Evolutionary conservation across 2,888 invertebrate species (phyloP), one percentile per base, ranked within the genome.

Genomic region (Dione juno): DNA sequence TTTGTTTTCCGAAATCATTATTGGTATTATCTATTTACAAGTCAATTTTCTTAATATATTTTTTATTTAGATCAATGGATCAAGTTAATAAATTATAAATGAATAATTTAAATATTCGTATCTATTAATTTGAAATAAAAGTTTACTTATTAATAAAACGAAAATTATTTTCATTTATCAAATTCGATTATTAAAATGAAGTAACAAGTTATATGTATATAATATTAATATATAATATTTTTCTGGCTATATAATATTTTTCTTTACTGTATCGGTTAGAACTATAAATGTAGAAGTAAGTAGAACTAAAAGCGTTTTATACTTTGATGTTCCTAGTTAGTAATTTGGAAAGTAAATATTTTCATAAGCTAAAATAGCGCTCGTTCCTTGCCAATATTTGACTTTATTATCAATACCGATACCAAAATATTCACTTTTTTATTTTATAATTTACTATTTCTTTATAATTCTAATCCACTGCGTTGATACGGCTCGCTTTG

Each of bases 241-340:
- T 16, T 57, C 16, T 5, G n/a, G 16, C 11, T 3, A 13, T 37
- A 57, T 9, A 37, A 57, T 57, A 16, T 16, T 37, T 28, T 57
- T 37, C 11, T 40, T 37, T 0, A 16, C 9, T 37, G 37, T 40
- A 40, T 37, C 16, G 16, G 10, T 16, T n/a, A 35, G 37, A 54
- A 37, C 35, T n/a, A 54, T 54, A 54, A n/a, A 54, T 54, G n/a
- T 16, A 54, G 35, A 9, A n/a, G 16, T 13, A 48, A 37, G 37
- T 54, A 37, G 54, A 10, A 37, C 9, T 54, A 54, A 54, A 16
- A 54, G 37, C 54, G n/a, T 37, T 35, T n/a, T 16, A n/a, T 40
- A 57, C 57, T 57, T 57, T 57, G 57, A 57, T 57, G 57, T 57
- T 57, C 57, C 37, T 11, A 57, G 57, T 57, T 16, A 57, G 57